A percentile compares a stretch with the other conserved stretches of the same genome.
phyloP scores from a whole-genome alignment of 1,140 invertebrate genomes.

The Ooceraea biroi region DNA sequence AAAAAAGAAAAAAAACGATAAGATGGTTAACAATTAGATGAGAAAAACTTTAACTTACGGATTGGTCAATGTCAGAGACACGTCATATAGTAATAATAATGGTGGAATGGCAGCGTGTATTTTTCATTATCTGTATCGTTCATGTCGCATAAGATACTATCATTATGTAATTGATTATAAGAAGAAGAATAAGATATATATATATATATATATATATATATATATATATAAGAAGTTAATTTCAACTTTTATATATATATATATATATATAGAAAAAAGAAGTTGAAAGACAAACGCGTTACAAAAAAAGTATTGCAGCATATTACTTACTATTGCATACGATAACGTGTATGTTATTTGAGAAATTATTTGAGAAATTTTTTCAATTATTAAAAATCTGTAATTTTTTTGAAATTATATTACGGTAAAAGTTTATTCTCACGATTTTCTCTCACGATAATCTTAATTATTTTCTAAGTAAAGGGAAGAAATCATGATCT shows the following conservation, averaged over 20 bases:
- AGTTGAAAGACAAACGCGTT: neutral
- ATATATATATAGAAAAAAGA: constrained; percentile 28
- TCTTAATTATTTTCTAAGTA: constrained; percentile 15
- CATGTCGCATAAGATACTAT: neutral
- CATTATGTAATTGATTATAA: too few relatives aligned
- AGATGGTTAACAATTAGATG: too few relatives aligned
- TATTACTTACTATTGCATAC: neutral
- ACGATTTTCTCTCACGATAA: neutral
- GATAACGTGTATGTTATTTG: constrained; percentile 20
- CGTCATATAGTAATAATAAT: constrained; percentile 30
- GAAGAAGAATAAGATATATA: too few relatives aligned
- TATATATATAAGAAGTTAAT: too few relatives aligned
- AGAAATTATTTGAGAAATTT: neutral
- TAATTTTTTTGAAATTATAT: neutral
- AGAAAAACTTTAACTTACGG: too few relatives aligned
- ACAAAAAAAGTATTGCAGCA: neutral
- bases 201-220: too few relatives aligned
- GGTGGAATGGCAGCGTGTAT: constrained; percentile 42
- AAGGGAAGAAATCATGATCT: neutral
- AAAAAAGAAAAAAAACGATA: neutral
- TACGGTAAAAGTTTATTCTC: neutral
- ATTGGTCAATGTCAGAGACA: constrained; percentile 6
- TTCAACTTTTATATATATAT: too few relatives aligned
- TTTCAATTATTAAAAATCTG: neutral
- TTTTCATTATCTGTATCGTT: constrained; percentile 17